Conservation (phyloP, 2,113 vertebrate genomes). For the Gallinago undulata region DNA sequence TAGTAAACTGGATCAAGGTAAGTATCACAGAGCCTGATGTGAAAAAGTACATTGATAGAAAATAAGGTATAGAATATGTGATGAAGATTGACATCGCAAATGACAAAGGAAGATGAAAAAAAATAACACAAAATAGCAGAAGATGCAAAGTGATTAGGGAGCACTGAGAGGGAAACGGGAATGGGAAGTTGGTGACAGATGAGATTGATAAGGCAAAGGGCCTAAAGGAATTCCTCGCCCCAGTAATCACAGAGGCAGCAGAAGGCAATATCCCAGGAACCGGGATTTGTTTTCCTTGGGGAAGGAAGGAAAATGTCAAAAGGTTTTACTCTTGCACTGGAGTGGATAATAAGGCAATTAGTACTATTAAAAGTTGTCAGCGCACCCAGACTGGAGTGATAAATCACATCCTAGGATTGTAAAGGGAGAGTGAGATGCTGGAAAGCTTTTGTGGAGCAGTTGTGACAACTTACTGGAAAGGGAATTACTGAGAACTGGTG, state of each 20-base stretch:
- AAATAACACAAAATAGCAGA: background rate
- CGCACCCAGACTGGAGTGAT: background rate
- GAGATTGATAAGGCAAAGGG: constrained; percentile 35
- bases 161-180: background rate
- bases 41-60: background rate
- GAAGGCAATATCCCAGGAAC: constrained; percentile 55
- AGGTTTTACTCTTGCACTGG: constrained; percentile 45
- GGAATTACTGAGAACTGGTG: background rate
- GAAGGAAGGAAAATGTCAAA: constrained; percentile 59
- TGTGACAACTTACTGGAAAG: background rate
- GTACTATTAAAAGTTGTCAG: constrained; percentile 38
- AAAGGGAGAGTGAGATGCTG: background rate
- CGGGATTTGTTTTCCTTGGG: constrained; percentile 51
- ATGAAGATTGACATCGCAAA: background rate
- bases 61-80: constrained; percentile 37
- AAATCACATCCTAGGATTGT: constrained; percentile 6
- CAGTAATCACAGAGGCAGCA: constrained; percentile 59
- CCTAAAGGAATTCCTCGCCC: constrained; percentile 54
- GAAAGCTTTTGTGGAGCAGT: background rate
- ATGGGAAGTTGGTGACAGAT: constrained; percentile 56
- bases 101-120: background rate
- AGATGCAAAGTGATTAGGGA: constrained; percentile 10
- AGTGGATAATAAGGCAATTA: constrained; percentile 63
- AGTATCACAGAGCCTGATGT: background rate
- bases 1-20: constrained; percentile 39